phyloP scores from a whole-genome alignment of 1,140 invertebrate species.

The Cotesia chilonis region DNA sequence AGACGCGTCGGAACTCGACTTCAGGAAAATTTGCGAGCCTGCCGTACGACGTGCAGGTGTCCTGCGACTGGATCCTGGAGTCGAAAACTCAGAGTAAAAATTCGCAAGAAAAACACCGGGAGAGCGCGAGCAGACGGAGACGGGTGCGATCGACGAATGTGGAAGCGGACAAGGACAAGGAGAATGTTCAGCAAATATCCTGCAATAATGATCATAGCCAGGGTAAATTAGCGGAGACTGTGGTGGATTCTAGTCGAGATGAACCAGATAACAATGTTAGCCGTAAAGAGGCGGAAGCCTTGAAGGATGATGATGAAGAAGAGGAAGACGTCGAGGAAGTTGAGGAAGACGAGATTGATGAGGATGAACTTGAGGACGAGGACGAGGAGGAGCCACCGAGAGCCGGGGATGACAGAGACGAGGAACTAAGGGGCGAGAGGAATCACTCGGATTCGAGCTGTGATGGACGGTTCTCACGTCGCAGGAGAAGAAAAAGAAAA shows the following conservation, averaged over 20 bases:
- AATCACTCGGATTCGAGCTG: conserved; percentile 55
- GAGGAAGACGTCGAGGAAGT: conserved; percentile 20
- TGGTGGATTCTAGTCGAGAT: not conserved
- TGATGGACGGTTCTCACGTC: conserved; percentile 59
- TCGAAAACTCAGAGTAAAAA: conserved; percentile 18
- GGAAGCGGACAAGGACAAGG: conserved; percentile 38
- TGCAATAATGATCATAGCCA: too few species aligned
- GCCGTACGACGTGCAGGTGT: conserved; percentile 67
- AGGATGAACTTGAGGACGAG: conserved; percentile 55
- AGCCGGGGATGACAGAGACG: conserved; percentile 47
- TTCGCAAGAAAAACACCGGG: conserved; percentile 39
- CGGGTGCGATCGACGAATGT: conserved; percentile 17
- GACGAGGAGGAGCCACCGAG: conserved; percentile 58
- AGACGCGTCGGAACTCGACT: conserved; percentile 50
- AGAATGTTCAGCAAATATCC: conserved; percentile 41
- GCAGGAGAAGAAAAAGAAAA: conserved; percentile 43
- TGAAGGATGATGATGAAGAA: conserved; percentile 29
- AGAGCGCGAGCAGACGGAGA: not conserved
- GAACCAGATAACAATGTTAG: conserved; percentile 18
- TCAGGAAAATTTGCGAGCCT: conserved; percentile 73
- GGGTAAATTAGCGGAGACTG: not conserved
- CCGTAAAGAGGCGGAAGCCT: conserved; percentile 6
- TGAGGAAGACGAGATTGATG: conserved; percentile 19
- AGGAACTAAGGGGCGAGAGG: conserved; percentile 33
- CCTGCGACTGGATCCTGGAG: conserved; percentile 70